phyloP scores from a whole-genome alignment of 2,797 vertebrate genomes.

The Echiichthys vipera region DNA sequence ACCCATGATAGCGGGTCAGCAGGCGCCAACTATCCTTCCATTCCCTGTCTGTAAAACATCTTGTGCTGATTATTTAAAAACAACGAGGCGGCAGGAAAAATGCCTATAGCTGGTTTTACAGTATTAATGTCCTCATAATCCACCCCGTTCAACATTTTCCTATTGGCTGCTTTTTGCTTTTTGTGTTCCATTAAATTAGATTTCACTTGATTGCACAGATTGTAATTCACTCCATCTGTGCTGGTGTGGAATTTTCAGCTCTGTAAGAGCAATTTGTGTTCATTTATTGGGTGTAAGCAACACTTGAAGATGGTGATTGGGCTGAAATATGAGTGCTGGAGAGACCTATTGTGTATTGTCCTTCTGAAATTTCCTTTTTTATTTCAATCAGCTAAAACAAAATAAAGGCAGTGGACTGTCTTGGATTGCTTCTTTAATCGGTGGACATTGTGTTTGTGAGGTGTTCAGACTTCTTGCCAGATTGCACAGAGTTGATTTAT shows the following conservation, averaged over 20 bases:
- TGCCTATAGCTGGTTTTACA: conserved; percentile 53
- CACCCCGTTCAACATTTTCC: conserved; percentile 41
- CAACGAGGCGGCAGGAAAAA: conserved; percentile 47
- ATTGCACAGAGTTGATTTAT: conserved; percentile 47
- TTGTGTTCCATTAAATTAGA: conserved; percentile 72
- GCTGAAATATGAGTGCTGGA: conserved; percentile 25
- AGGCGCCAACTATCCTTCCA: conserved; percentile 13
- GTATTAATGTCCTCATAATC: conserved; percentile 63
- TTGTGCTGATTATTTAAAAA: conserved; percentile 61
- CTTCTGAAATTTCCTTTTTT: neutral
- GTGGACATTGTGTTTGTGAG: conserved; percentile 29
- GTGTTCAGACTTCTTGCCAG: conserved; percentile 39
- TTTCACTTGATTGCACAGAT: conserved; percentile 64
- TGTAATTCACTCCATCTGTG: conserved; percentile 75
- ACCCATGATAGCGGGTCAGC: conserved; percentile 3
- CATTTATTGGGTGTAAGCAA: conserved; percentile 49
- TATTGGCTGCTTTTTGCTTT: conserved; percentile 48
- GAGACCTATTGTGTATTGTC: conserved; percentile 13
- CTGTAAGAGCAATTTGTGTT: conserved; percentile 52
- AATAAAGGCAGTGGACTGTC: neutral
- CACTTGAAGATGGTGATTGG: conserved; percentile 32
- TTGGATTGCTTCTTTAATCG: conserved; percentile 15
- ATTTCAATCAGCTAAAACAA: conserved; percentile 15
- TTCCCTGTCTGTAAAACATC: conserved; percentile 42
- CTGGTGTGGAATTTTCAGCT: conserved; percentile 50